Conservation (phyloP, 2,888 invertebrate species). For the Dioctria linearis region DNA sequence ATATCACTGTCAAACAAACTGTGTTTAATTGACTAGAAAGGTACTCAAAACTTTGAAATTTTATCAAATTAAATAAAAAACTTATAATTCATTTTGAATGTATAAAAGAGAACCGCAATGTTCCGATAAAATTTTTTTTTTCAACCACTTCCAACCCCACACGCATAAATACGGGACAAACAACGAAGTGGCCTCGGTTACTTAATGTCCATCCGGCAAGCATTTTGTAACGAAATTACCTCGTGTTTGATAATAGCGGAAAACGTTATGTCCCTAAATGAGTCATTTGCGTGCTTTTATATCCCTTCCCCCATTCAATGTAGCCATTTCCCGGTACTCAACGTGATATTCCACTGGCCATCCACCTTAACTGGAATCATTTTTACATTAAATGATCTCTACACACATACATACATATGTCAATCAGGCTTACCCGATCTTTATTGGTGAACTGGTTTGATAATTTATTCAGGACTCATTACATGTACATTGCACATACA, state of each 20-base stretch:
- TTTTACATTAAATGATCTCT: slow-evolving; percentile 15
- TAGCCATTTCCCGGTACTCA: slow-evolving; percentile 22
- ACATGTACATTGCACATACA: too few relatives aligned
- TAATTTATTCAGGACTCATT: slow-evolving; percentile 4
- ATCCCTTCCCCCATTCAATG: slow-evolving; percentile 17
- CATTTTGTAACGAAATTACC: slow-evolving; percentile 48
- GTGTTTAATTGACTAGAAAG: too few relatives aligned
- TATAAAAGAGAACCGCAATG: too few relatives aligned
- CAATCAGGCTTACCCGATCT: slow-evolving; percentile 26
- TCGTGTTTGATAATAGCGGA: slow-evolving; percentile 47
- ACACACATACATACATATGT: slow-evolving; percentile 23
- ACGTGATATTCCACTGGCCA: slow-evolving; percentile 5
- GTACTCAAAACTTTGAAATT: too few relatives aligned
- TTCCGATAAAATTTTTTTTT: not conserved
- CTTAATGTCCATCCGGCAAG: slow-evolving; percentile 14
- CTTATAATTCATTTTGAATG: too few relatives aligned
- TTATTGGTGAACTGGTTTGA: slow-evolving; percentile 6
- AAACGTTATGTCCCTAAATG: slow-evolving; percentile 50
- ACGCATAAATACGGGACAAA: too few relatives aligned
- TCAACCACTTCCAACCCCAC: not conserved
- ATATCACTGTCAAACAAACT: too few relatives aligned
- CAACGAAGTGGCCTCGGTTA: slow-evolving; percentile 13
- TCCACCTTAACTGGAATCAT: slow-evolving; percentile 21
- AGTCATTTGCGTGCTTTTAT: slow-evolving; percentile 53
- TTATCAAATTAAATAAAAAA: too few relatives aligned